A percentile compares a stretch with the other conserved stretches of the same genome.
Conservation (phyloP, 1,140 invertebrate genomes). For the Drosophila watanabei region DNA sequence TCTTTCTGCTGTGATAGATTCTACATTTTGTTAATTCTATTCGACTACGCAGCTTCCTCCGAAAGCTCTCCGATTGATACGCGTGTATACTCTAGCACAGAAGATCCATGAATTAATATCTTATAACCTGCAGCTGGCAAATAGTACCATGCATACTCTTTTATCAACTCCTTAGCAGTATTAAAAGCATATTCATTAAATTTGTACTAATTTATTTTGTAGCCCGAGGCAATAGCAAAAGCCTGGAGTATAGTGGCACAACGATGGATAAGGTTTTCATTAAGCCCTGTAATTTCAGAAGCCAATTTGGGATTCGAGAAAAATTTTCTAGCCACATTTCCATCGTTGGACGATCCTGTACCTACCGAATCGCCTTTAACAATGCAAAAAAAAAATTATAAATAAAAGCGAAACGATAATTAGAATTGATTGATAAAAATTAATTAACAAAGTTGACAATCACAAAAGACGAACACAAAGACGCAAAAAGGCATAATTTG, state of each 20-base stretch:
- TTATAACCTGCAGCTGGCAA: background rate
- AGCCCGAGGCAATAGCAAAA: no score
- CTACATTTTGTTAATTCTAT: conserved; percentile 1
- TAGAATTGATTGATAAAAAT: background rate
- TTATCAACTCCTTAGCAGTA: background rate
- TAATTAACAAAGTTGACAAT: background rate
- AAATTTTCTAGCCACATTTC: conserved; percentile 5
- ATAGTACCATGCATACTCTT: background rate
- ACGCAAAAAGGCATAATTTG: conserved; percentile 18
- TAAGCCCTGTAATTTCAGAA: conserved; percentile 3
- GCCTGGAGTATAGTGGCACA: background rate
- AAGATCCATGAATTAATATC: background rate
- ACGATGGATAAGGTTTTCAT: conserved; percentile 21
- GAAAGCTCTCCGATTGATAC: background rate
- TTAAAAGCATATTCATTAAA: no score
- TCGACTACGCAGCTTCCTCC: background rate
- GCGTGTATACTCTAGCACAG: background rate
- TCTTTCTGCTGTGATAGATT: background rate
- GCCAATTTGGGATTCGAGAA: conserved; percentile 12
- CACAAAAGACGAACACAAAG: background rate
- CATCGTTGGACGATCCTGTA: background rate
- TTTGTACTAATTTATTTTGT: no score
- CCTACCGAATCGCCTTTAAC: background rate
- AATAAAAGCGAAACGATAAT: background rate
- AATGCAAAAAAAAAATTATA: conserved; percentile 4